Evolutionary conservation across 2,888 invertebrate genomes (phyloP), one percentile per base, ranked within the genome.

Genomic region (Brachyptera risi): DNA sequence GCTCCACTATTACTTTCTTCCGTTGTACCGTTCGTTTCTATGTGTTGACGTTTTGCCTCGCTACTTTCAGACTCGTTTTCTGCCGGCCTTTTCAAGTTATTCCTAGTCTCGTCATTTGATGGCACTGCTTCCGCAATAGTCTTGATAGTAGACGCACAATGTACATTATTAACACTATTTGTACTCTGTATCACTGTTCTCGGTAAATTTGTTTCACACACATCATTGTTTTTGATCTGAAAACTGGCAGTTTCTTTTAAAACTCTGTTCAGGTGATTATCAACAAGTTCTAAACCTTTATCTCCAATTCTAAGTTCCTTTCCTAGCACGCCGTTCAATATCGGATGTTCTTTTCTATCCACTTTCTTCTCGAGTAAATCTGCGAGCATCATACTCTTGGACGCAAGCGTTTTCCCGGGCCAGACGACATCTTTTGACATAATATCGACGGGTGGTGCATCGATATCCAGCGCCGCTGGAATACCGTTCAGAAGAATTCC

Each of bases 321-420:
- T 3, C 78, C 77, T 37, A 81, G 69, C 19, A 79, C 77, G 3
- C 85, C 84, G 69, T 85, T 85, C 68, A 83, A 70, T 42, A 83
- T 73, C 1, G 76, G 75, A 0, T 80, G 78, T 58, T 83, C 82
- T 61, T 81, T 82, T 51, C 71, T 71, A 21, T 83, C 83, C 11
- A 83, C 79, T 72, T 90, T 90, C 70, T 90, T 86, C 72, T 93
- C 92, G 2, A 93, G 76, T 56, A 92, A 75, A 73, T 92, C 92
- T 0, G 91, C 91, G 49, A 92, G 77, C 87, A 92, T 89, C 56
- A 82, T 68, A 0, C 79, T 79, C 74, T 90, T 89, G 69, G 61
- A 51, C 26, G 47, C 49, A n/a, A 42, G 54, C 3, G 44, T 40
- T 24, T 44, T 54, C 61, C 76, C 80, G 71, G 82, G 81, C 57